These are phyloP conservation scores for Lithophane socia DNA, from an alignment of 2,888 invertebrate species.

Conservation along the genomic window DNA sequence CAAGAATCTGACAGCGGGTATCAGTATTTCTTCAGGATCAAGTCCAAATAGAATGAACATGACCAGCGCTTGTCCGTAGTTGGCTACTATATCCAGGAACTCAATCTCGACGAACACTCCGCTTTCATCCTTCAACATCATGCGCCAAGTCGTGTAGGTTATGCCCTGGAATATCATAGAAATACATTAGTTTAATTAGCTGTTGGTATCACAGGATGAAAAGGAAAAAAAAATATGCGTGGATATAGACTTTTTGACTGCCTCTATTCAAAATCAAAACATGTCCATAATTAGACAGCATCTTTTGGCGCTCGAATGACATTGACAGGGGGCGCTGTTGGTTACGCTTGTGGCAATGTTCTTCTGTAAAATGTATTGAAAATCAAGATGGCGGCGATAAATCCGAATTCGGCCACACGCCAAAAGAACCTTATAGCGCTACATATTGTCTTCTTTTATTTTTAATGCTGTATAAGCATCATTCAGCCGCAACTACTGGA, in stretches of 20 bases:
- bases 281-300: background rate
- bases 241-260: too few relatives aligned
- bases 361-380: background rate
- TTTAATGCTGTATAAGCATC: background rate
- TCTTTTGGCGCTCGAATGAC: background rate
- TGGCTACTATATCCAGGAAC: slow-evolving; percentile 96
- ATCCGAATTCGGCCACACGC: background rate
- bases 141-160: slow-evolving; percentile 95
- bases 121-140: slow-evolving; percentile 95
- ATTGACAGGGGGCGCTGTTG: background rate
- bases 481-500: background rate
- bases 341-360: background rate
- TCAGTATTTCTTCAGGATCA: slow-evolving; percentile 93
- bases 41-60: slow-evolving; percentile 96
- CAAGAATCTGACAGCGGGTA: slow-evolving; percentile 92
- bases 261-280: background rate
- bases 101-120: slow-evolving; percentile 98
- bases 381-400: background rate
- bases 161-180: slow-evolving; percentile 91
- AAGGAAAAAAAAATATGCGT: too few relatives aligned
- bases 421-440: too few relatives aligned
- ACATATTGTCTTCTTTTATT: too few relatives aligned
- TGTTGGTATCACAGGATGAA: background rate
- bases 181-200: background rate
- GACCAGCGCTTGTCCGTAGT: slow-evolving; percentile 97